Evolutionary conservation across 2,113 vertebrate genomes (phyloP).

Genomic region (Alligator sinensis): DNA sequence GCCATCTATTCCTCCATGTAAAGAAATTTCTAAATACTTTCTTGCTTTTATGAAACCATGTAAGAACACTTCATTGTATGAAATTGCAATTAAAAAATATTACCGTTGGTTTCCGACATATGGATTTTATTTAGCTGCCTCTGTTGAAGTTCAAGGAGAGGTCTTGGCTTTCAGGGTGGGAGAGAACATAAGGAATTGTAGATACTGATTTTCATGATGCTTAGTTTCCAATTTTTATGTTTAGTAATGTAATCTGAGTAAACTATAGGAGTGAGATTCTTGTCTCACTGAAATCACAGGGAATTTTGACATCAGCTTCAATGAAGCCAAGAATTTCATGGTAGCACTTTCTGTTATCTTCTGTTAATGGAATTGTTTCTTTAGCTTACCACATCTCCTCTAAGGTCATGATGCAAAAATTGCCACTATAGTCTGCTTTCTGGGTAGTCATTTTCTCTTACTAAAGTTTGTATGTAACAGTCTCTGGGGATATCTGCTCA

Average conservation of each 20-base stretch:
- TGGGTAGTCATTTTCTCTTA: constrained; percentile 33
- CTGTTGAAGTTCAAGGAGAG: constrained; percentile 43
- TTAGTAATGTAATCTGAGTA: constrained; percentile 19
- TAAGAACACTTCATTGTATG: neutral
- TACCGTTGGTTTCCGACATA: neutral
- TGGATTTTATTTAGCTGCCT: constrained; percentile 57
- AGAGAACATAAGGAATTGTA: constrained; percentile 29
- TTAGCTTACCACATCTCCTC: constrained; percentile 26
- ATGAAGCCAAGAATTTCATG: neutral
- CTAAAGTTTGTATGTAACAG: constrained; percentile 34
- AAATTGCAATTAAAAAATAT: constrained; percentile 45
- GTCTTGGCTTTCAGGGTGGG: constrained; percentile 48
- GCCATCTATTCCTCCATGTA: constrained; percentile 27
- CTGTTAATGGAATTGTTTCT: constrained; percentile 14
- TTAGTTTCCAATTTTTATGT: constrained; percentile 37
- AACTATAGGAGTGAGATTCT: neutral
- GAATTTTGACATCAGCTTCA: constrained; percentile 24
- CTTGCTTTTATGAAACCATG: neutral
- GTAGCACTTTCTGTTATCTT: constrained; percentile 19
- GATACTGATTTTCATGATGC: constrained; percentile 10
- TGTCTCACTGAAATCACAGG: constrained; percentile 1
- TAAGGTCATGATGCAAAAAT: constrained; percentile 55
- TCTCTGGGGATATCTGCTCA: neutral
- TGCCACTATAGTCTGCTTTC: constrained; percentile 36
- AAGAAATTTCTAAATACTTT: constrained; percentile 50